Conservation (phyloP, 2,888 invertebrate species). For the Octonoba sinensis region DNA sequence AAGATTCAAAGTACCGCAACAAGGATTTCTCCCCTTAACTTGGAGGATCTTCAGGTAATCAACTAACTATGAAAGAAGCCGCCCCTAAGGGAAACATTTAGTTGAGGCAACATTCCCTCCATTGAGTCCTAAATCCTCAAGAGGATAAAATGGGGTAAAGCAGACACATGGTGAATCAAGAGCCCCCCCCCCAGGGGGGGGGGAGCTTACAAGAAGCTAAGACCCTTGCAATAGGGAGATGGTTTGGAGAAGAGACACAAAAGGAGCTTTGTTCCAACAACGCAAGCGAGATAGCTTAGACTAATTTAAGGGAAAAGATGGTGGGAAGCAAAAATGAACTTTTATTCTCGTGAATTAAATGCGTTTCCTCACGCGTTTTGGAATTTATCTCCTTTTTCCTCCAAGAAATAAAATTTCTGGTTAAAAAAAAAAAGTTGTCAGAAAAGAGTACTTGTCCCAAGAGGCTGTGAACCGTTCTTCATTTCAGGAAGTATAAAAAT, state of each 20-base stretch:
- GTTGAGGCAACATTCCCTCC: constrained; percentile 10
- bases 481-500: too few relatives aligned
- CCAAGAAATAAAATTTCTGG: not conserved
- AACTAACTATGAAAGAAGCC: constrained; percentile 18
- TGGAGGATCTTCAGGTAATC: constrained; percentile 26
- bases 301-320: constrained; percentile 43
- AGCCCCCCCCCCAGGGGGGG: not conserved
- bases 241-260: not conserved
- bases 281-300: constrained; percentile 9
- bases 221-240: constrained; percentile 15
- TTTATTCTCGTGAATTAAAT: constrained; percentile 28
- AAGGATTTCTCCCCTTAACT: too few relatives aligned
- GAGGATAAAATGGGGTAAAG: constrained; percentile 29
- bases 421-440: too few relatives aligned
- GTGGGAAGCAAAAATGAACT: constrained; percentile 17
- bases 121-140: constrained; percentile 36
- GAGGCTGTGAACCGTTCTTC: too few relatives aligned
- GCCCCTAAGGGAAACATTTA: constrained; percentile 29
- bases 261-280: constrained; percentile 33
- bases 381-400: not conserved
- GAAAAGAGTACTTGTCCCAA: too few relatives aligned
- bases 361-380: constrained; percentile 1
- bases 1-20: too few relatives aligned
- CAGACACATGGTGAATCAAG: constrained; percentile 1
- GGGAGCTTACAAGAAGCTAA: constrained; percentile 22